Evolutionary conservation across 2,113 vertebrate genomes (phyloP), one percentile per base, ranked within the genome.

Genomic region (Solea senegalensis): DNA sequence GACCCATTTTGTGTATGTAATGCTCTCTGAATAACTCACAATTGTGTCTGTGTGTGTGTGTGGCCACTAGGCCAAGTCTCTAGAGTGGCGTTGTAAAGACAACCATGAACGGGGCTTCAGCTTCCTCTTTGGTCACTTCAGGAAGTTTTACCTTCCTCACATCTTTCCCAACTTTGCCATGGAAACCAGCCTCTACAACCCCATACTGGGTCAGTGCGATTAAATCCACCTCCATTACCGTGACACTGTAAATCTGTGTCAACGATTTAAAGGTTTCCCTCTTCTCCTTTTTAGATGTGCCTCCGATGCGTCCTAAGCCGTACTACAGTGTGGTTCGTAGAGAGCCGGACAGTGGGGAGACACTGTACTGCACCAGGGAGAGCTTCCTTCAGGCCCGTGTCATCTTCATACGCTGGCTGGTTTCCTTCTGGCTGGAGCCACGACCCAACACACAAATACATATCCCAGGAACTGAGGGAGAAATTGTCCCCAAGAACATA

Each of bases 21-120:
- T 50, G 54, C 15, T 76, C 27, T 74, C 71, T 62, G 52, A 74
- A 16, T 68, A 65, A 88, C 76, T 76, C 73, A 15, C 21, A 39
- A 3, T 8, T 46, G 40, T 81, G 8, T 44, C 26, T 85, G 39
- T 65, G 61, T 73, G 10, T 74, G 41, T 60, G 2, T 82, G n/a
- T 90, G 7, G 85, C 64, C 57, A 89, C 82, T 91, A 99, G 98
- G 97, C 98, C 59, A 98, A 98, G 85, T 97, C 97, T 91, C 95
- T 99, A 73, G 97, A 99, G 93, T 99, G 98, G 98, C 96, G 95
- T 81, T 97, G 96, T 91, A 98, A 98, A 88, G 98, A 98, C 90
- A 98, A 99, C 83, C 97, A 99, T 74, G 97, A 99, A 90, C 97
- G 94, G 72, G 97, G 97, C 89, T 99, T 99, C 91, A 97, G 96